Conservation (phyloP, 2,797 vertebrate genomes). For the Paguma larvata region DNA sequence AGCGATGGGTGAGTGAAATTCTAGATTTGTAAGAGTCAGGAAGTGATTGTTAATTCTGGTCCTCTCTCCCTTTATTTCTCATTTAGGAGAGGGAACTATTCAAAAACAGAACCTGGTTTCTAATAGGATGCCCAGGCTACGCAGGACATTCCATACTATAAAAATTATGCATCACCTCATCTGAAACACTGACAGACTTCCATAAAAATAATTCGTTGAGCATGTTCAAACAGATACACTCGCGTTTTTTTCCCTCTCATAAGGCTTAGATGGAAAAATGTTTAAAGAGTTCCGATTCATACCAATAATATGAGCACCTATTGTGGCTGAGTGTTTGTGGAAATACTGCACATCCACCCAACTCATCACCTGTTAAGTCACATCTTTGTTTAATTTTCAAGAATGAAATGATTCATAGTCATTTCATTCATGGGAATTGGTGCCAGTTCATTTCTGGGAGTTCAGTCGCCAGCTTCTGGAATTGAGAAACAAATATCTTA, state of each 20-base stretch:
- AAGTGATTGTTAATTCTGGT: constrained; percentile 8
- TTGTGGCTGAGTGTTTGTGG: constrained; percentile 66
- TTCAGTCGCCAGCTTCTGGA: constrained; percentile 61
- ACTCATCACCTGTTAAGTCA: constrained; percentile 82
- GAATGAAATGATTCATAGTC: constrained; percentile 79
- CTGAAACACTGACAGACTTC: constrained; percentile 24
- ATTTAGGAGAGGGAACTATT: not conserved
- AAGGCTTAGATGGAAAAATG: not conserved
- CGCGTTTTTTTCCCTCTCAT: constrained; percentile 6
- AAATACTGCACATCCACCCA: constrained; percentile 64
- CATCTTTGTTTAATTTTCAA: constrained; percentile 80
- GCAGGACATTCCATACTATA: not conserved
- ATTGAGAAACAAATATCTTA: constrained; percentile 57
- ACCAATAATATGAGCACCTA: constrained; percentile 15
- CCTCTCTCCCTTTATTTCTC: not conserved
- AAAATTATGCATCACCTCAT: not conserved
- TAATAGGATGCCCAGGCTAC: not conserved
- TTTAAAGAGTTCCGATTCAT: constrained; percentile 28
- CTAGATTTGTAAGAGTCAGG: not conserved
- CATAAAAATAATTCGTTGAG: constrained; percentile 28
- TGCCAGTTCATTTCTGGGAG: constrained; percentile 71
- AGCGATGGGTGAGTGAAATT: not conserved
- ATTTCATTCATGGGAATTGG: constrained; percentile 72
- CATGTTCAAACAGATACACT: constrained; percentile 68
- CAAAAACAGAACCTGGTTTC: constrained; percentile 49